Evolutionary conservation across 2,797 vertebrate species (phyloP), one percentile per base, ranked within the genome.

Genomic region (Epinephelus awoara): DNA sequence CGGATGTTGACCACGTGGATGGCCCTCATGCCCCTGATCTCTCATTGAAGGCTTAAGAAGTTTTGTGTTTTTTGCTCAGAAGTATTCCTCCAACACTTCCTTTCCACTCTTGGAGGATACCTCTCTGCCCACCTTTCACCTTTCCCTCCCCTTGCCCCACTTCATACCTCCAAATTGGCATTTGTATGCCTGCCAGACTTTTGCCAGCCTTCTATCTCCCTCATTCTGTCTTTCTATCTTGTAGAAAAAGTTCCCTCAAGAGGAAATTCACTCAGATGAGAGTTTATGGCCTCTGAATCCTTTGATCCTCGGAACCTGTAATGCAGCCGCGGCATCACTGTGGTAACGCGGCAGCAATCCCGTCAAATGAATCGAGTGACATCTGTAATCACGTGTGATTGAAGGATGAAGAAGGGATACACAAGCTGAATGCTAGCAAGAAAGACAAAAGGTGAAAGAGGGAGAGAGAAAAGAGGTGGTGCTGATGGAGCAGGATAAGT

Each of bases 221-320:
- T 65, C 46, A 50, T n/a, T 58, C 46, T 1, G 3, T 75, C 71
- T 72, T 78, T 62, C 62, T 73, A 34, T 72, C 25, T 61, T 70
- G 62, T 56, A 12, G 69, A 72, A 85, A 82, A 87, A 74, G 77
- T 85, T 83, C 65, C 58, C 58, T 84, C 59, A 9, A 51, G 74
- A 83, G 84, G 84, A 94, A 90, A 93, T 93, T 91, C 82, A 77
- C 92, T 85, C 67, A 82, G 79, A 89, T 85, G 75, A 73, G 80
- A 90, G 89, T 91, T 90, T 89, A 90, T 91, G 85, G 72, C 72
- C 70, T 78, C 79, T 67, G 76, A 90, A 87, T 92, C 84, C 88
- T 94, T 94, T 95, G 93, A 95, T 94, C 92, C 87, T 67, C 14
- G 27, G 29, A 83, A 90, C 85, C 85, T 92, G 86, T 85, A 90